Base-by-base conservation (phyloP, 2,888 invertebrate genomes). In the Tyria jacobaeae region DNA sequence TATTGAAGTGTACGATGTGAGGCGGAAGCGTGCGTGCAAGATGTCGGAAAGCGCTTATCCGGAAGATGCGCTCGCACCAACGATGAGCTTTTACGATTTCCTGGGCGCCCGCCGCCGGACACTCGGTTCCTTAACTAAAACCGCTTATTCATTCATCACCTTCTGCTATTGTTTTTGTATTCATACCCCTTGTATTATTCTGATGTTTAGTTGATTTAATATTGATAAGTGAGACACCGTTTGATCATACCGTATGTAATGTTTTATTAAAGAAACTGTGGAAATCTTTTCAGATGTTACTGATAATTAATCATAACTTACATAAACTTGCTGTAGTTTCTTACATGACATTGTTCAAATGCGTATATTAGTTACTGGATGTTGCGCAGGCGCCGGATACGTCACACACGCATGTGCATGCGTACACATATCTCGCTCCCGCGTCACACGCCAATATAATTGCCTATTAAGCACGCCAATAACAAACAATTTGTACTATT, bases 51-150 rank as follows among this genome's bases (percentile, higher is more conserved):
- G 80, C 87, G 82, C 82, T 76, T 79, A 81, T 83, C 90, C 91
- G 91, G 91, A 92, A 91, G 92, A 91, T 88, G 89, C 83, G 86
- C 86, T 73, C 80, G 84, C 84, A 82, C 77, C 83, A 76, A 70
- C 80, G 82, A 89, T 91, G 91, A 86, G 89, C 89, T 89, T 92
- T 93, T 92, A 93, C 88, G 89, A 91, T 90, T 92, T 93, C 94
- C 93, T 90, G 90, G 84, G 83, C 83, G 88, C 80, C 81, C 73
- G 76, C 50, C 72, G 78, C 80, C 82, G 84, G 83, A 80, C 81
- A 82, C 75, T 75, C 73, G 67, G 75, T 78, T 77, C 73, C 71
- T 70, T 58, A 71, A 76, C 82, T 83, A 80, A 82, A 83, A 79
- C 81, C 70, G 82, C 76, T 77, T 80, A 76, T 78, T 83, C 81